Evolutionary conservation across 2,797 vertebrate species (phyloP).

Genomic region (Acrocephalus scirpaceus): DNA sequence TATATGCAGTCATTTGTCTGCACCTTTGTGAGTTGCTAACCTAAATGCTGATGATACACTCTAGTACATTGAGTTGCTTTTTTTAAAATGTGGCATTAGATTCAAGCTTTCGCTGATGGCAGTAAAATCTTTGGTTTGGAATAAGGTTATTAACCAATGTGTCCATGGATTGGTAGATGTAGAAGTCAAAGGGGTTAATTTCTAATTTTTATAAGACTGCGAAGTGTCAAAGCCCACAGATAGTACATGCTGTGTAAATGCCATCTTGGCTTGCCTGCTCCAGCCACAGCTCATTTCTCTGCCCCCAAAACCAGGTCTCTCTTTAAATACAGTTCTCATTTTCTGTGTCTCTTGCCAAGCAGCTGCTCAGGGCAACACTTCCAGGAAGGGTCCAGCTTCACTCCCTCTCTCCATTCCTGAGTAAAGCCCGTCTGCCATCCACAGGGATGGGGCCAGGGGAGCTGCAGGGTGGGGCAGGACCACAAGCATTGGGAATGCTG

Average conservation of each 20-base stretch:
- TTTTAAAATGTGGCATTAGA: not conserved
- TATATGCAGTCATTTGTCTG: not conserved
- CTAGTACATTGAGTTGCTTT: not conserved
- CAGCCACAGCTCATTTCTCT: not conserved
- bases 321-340: not conserved
- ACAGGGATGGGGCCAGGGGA: no score
- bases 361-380: not conserved
- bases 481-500: not conserved
- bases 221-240: not conserved
- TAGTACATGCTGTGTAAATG: not conserved
- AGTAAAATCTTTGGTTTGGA: not conserved
- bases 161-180: not conserved
- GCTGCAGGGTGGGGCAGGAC: not conserved
- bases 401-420: not conserved
- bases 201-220: not conserved
- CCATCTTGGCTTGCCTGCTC: not conserved
- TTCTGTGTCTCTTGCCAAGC: not conserved
- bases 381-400: not conserved
- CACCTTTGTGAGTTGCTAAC: not conserved
- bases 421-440: fast-evolving
- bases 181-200: not conserved
- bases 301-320: not conserved
- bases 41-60: not conserved
- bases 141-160: not conserved
- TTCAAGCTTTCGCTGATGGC: not conserved